Base-by-base conservation (phyloP, 2,113 vertebrate genomes). In the Syrrhaptes paradoxus region DNA sequence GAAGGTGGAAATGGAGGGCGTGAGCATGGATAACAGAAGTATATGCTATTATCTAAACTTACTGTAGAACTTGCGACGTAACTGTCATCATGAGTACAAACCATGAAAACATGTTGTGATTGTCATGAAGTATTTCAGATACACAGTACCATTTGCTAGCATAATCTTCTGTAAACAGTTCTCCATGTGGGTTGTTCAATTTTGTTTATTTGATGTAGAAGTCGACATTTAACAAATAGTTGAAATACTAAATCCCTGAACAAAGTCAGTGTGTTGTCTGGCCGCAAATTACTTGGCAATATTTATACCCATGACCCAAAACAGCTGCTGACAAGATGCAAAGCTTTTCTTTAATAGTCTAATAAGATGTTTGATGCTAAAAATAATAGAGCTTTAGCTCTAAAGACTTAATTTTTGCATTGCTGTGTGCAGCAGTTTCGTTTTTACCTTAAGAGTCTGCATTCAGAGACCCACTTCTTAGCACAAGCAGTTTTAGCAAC, bases 161-260 rank as follows among this genome's bases (percentile, higher is more conserved):
- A 72, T 31, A 55, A 65, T 90, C 68, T 90, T 90, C 58, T 84
- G 62, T 78, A 61, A 92, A 41, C 55, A 49, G 36, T 63, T 91
- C 57, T 96, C 66, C 10, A 9, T 78, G 16, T 74, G 52, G 66
- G n/a, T 66, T 87, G 74, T 87, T 87, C 62, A 34, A 71, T 95
- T 85, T 63, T 93, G 34, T 85, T 96, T 94, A 83, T 92, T 93
- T 96, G 65, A 65, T 84, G n/a, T 52, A 84, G 54, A 96, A 85
- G 43, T 54, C 26, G 14, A 65, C 57, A 61, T 93, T 84, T 95
- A 93, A 51, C 21, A 83, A 97, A 61, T 26, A 51, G 28, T 8
- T 81, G 62, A 87, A 91, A 79, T 79, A 66, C n/a, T 79, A 89
- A 93, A 94, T 71, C 58, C 29, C 67, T 45, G 77, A 92, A 75